These are phyloP conservation scores for Actenoides hombroni DNA, from an alignment of 2,113 vertebrate species.

Conservation along the genomic window DNA sequence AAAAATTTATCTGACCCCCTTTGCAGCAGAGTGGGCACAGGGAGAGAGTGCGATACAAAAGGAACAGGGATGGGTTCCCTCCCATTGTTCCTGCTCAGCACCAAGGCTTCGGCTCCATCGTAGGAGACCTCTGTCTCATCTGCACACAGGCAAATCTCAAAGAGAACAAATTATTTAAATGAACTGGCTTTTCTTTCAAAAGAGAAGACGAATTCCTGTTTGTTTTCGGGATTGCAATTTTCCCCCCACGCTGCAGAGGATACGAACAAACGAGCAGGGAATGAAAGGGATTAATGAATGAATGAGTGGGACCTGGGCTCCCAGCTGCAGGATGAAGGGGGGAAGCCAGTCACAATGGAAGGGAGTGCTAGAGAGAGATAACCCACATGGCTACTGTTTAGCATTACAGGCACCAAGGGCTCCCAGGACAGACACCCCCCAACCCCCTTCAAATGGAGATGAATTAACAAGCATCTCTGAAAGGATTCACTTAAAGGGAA, in stretches of 20 bases:
- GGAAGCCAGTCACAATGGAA: not conserved
- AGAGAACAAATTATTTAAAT: not conserved
- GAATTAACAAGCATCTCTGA: not conserved
- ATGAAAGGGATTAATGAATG: conserved; percentile 48
- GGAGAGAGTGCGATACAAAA: not conserved
- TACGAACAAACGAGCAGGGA: not conserved
- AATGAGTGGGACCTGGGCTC: conserved; percentile 3
- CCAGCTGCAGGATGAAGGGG: conserved; percentile 34
- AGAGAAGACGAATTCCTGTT: conserved; percentile 1
- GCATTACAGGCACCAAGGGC: not conserved
- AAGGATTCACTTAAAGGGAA: not conserved
- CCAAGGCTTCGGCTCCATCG: not conserved
- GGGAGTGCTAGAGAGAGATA: not conserved
- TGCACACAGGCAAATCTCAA: not conserved
- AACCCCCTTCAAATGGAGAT: not conserved
- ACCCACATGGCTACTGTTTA: not conserved
- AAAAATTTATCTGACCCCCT: not conserved
- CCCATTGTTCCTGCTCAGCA: not conserved
- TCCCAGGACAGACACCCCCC: not conserved
- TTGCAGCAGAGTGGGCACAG: not conserved
- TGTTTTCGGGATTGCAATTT: not conserved
- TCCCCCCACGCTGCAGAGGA: not conserved
- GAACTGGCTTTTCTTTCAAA: not conserved
- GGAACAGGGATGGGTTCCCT: not conserved
- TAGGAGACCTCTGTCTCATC: not conserved